Base-by-base conservation (phyloP, 1,140 invertebrate species). In the Bilobella aurantiaca region DNA sequence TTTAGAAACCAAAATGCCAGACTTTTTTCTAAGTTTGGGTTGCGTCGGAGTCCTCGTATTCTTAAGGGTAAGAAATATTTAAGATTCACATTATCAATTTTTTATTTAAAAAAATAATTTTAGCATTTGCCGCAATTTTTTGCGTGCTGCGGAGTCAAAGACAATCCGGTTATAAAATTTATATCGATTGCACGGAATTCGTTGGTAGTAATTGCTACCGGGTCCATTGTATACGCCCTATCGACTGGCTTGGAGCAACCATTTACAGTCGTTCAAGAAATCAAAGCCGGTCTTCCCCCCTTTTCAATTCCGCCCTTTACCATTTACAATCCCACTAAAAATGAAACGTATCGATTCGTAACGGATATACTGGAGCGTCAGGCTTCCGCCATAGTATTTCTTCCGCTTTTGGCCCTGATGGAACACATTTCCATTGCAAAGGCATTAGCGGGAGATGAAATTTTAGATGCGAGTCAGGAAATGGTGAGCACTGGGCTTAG, bases 401-500 rank as follows among this genome's bases (percentile, higher is more conserved):
- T 91, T 57, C 87, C 88, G 12, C 74, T 91, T 27, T 77, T 91
- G 29, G 86, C 86, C 31, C 83, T 91, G 8, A 71, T 71, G 70
- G 67, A 59, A 8, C 67, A 68, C 30, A 65, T 65, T n/a, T 53
- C 63, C 12, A 65, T 68, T 61, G 67, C 67, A 0, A 68, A 68
- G 82, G 87, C 89, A 25, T 67, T 68, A 69, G 74, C 75, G 5
- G 67, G 70, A 3, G 70, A 67, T 12, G 63, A 66, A 16, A 69
- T 69, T 25, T 75, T 93, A 37, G 87, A 93, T 74, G 86, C 88
- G 0, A 89, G 85, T 69, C 90, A 93, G 79, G 91, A 93, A 76
- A 78, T 93, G 23, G 18, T 92, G 16, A 90, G 89, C 0, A 79
- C 93, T 3, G 91, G 90, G 0, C 76, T 92, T 34, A 87, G 88